A percentile compares a stretch with the other conserved stretches of the same genome.
Evolutionary conservation across 1,140 invertebrate species (phyloP).

Genomic region (Nephotettix cincticeps): DNA sequence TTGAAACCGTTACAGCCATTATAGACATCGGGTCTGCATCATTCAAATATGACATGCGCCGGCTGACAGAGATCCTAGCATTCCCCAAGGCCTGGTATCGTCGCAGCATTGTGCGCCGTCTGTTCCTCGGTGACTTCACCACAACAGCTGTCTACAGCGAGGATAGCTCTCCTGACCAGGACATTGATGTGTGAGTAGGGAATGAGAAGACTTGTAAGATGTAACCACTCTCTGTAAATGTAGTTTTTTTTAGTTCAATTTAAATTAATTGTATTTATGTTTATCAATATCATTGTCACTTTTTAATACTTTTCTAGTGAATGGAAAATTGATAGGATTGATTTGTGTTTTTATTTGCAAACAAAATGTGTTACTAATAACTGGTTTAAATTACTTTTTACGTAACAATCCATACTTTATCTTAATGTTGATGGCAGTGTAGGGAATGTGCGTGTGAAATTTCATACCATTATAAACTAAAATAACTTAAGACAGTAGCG

Average conservation of each 20-base stretch:
- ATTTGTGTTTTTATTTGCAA: too few relatives aligned
- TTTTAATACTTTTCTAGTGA: too few relatives aligned
- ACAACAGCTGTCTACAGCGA: constrained; percentile 34
- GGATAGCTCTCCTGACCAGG: constrained; percentile 34
- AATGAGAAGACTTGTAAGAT: background rate
- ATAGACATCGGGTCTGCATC: constrained; percentile 96
- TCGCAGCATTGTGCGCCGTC: constrained; percentile 83
- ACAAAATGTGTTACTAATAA: too few relatives aligned
- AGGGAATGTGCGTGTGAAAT: too few relatives aligned
- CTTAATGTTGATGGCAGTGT: too few relatives aligned
- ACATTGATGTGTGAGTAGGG: constrained; percentile 16
- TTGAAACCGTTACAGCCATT: constrained; percentile 80
- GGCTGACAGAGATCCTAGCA: constrained; percentile 94
- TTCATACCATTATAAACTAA: too few relatives aligned
- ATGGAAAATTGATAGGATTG: too few relatives aligned
- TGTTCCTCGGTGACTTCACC: constrained; percentile 87
- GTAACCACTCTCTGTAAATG: background rate
- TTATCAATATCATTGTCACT: too few relatives aligned
- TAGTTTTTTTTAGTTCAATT: background rate
- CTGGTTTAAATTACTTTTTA: too few relatives aligned
- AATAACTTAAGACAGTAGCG: too few relatives aligned
- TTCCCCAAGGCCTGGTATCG: constrained; percentile 99
- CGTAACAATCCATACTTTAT: too few relatives aligned
- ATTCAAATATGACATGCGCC: constrained; percentile 98
- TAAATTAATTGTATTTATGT: too few relatives aligned